Evolutionary conservation across 1,140 invertebrate species (phyloP), one percentile per base, ranked within the genome.

Genomic region (Brachionus rubens): DNA sequence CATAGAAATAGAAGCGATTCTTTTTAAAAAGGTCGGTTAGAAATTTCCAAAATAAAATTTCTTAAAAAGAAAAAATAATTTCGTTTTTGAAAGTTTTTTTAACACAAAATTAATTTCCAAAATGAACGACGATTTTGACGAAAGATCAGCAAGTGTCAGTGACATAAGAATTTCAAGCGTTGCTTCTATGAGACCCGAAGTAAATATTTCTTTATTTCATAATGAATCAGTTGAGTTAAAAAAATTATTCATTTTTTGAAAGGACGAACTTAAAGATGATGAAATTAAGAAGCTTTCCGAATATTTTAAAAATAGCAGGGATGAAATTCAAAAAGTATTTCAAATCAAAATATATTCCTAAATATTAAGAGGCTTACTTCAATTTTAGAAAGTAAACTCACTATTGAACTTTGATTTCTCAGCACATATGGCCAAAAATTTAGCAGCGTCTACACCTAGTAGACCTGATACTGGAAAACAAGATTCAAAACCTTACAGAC

Each of bases 111-210:
- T 12, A 46, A 46, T 14, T 14, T 3, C n/a, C 2, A 46, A 46
- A 46, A 46, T 7, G 21, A 65, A 65, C 19, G 16, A 65, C 43
- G 59, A 72, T 19, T 54, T 21, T 21, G 68, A 72, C 9, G 68
- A 72, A 10, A 33, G 68, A 36, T 30, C 68, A 14, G n/a, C 68
- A 16, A 72, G 68, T 72, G 68, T 72, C n/a, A 72, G 50, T 19
- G 68, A 72, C 16, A 72, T 72, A 5, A 72, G 50, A 50, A 72
- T 72, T 50, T 65, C 59, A n/a, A 65, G 59, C 24, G 59, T 65
- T 3, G 24, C 24, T 24, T 41, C 33, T 12, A 65, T 65, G 33
- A 36, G 59, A 26, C 33, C 40, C 12, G 59, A 65, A 65, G 59
- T 65, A 43, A 46, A 21, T 14, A 46, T 7, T 46, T 14, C 3